phyloP scores from a whole-genome alignment of 2,113 vertebrate genomes.

The Ophthalmolycus amberensis region DNA sequence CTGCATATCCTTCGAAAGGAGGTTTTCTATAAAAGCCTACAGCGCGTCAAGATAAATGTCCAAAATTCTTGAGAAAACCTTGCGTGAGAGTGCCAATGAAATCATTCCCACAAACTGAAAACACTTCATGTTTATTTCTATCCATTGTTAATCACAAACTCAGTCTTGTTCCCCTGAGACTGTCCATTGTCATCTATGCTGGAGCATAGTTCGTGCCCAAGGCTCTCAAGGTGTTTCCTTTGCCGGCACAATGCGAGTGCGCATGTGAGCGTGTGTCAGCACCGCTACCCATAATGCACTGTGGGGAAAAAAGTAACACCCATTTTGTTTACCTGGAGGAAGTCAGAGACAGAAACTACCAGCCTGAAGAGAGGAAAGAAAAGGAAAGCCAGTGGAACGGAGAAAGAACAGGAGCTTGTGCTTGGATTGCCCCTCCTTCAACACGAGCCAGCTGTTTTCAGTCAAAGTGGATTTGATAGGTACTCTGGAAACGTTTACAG shows the following conservation, averaged over 20 bases:
- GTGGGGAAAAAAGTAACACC: conserved; percentile 66
- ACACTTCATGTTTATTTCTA: conserved; percentile 41
- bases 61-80: not conserved
- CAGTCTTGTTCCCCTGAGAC: conserved; percentile 1
- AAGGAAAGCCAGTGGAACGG: not conserved
- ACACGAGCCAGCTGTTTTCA: not conserved
- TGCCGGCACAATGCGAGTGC: conserved; percentile 17
- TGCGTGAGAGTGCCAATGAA: conserved; percentile 2
- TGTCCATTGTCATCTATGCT: conserved; percentile 24
- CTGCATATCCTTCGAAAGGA: not conserved
- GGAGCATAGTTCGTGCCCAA: conserved; percentile 38
- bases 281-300: conserved; percentile 74
- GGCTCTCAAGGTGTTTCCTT: conserved; percentile 64
- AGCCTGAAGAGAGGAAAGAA: conserved; percentile 20
- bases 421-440: not conserved
- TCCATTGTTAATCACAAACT: conserved; percentile 46
- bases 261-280: not conserved
- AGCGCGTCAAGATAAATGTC: not conserved
- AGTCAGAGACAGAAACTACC: conserved; percentile 22
- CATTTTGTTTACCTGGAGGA: conserved; percentile 63
- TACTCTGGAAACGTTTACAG: not conserved
- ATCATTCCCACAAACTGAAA: conserved; percentile 44
- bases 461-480: not conserved
- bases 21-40: not conserved
- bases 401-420: not conserved